phyloP scores from a whole-genome alignment of 1,140 invertebrate genomes.

The Papilio polytes region DNA sequence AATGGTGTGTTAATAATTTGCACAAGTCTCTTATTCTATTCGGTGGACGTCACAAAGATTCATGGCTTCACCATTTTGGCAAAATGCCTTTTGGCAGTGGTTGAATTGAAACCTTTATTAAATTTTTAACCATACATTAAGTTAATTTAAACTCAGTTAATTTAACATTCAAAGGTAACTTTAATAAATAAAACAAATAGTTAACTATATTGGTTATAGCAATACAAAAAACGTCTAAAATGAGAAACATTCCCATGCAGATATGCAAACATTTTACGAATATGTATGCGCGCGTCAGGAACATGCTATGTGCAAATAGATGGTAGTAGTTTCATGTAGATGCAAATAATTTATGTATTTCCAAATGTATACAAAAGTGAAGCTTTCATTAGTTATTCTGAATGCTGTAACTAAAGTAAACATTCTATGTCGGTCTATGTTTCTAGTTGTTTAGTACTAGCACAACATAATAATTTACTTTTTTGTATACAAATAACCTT shows the following conservation, averaged over 20 bases:
- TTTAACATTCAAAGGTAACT: background rate
- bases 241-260: conserved; percentile 10
- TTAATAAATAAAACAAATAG: background rate
- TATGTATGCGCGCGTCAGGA: conserved; percentile 22
- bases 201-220: background rate
- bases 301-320: conserved; percentile 15
- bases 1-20: conserved; percentile 79
- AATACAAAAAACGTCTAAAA: conserved; percentile 4
- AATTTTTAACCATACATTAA: conserved; percentile 18
- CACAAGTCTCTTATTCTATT: conserved; percentile 66
- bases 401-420: background rate
- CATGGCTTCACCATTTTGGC: conserved; percentile 76
- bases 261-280: conserved; percentile 29
- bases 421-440: background rate
- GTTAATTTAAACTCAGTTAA: background rate
- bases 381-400: background rate
- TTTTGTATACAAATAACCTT: background rate
- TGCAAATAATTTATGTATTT: conserved; percentile 23
- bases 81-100: conserved; percentile 75
- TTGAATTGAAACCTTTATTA: conserved; percentile 26
- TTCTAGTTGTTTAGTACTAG: background rate
- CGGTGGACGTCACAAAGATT: conserved; percentile 73
- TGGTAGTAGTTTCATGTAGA: conserved; percentile 13
- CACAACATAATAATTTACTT: background rate
- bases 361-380: background rate